phyloP scores from a whole-genome alignment of 2,113 vertebrate genomes.

The Choloepus hoffmanni region DNA sequence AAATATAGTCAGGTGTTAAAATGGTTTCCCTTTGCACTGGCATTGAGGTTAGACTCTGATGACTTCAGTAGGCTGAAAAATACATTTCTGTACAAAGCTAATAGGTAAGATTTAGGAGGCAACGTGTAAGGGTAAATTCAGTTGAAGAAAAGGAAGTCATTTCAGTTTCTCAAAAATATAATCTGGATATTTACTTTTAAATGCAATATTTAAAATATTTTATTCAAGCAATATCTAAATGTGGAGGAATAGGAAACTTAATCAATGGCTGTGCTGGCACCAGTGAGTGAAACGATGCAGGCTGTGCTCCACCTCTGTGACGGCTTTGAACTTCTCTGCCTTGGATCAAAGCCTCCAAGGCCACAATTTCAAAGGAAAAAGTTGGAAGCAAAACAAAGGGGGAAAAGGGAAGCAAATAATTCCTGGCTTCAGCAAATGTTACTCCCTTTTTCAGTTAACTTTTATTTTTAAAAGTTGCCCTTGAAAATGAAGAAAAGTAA shows the following conservation, averaged over 20 bases:
- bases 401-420: conserved; percentile 75
- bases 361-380: conserved; percentile 77
- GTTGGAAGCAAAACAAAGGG: conserved; percentile 76
- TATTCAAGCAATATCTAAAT: neutral
- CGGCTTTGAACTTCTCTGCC: conserved; percentile 57
- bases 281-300: neutral
- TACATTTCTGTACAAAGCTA: neutral
- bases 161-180: conserved; percentile 8
- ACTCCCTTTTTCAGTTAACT: conserved; percentile 80
- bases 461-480: conserved; percentile 58
- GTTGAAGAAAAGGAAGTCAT: conserved; percentile 14
- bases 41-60: neutral
- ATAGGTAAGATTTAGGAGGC: neutral
- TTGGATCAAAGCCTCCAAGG: conserved; percentile 82
- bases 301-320: neutral
- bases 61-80: neutral
- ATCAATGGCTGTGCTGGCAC: neutral
- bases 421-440: conserved; percentile 59
- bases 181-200: neutral
- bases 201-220: conserved; percentile 33
- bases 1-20: neutral
- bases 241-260: neutral
- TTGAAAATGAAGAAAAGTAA: conserved; percentile 80
- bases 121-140: neutral
- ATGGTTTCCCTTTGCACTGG: neutral